A percentile compares a stretch with the other conserved stretches of the same genome.
Evolutionary conservation across 2,888 invertebrate species (phyloP).

Genomic region (Trichogramma evanescens): DNA sequence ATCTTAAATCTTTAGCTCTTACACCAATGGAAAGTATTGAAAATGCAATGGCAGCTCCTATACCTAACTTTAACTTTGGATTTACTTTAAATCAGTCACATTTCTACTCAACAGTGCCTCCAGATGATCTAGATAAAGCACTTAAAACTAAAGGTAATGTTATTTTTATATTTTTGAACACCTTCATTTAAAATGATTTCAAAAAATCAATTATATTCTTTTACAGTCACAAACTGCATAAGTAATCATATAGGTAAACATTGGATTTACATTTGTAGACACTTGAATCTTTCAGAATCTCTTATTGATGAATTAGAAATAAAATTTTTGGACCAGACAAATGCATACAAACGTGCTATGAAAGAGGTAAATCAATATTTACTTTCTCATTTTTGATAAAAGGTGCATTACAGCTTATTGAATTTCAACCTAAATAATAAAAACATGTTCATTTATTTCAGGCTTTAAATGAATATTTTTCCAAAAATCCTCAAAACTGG

Average conservation of each 20-base stretch:
- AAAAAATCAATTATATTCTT: not conserved
- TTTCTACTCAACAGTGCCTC: not conserved
- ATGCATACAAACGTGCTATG: not conserved
- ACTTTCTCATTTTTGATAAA: conserved; percentile 1
- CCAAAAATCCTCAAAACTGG: conserved; percentile 29
- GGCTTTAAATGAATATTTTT: conserved; percentile 34
- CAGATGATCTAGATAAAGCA: conserved; percentile 4
- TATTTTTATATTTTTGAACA: not conserved
- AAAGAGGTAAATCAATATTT: conserved; percentile 7
- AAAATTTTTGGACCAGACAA: conserved; percentile 18
- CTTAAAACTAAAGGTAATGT: conserved; percentile 3
- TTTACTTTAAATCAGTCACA: not conserved
- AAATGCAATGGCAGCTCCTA: not conserved
- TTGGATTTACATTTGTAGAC: conserved; percentile 38
- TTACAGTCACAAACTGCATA: conserved; percentile 32
- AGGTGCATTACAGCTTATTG: not conserved
- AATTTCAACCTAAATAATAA: not conserved
- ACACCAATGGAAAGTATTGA: not conserved
- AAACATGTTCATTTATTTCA: conserved; percentile 22
- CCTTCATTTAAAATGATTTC: not conserved
- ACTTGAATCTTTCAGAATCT: conserved; percentile 33
- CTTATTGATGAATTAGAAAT: conserved; percentile 34
- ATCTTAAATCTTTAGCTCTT: conserved; percentile 14
- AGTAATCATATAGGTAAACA: conserved; percentile 33
- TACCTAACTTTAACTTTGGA: not conserved